Conservation (phyloP, 2,888 invertebrate genomes). For the Melolontha melolontha region DNA sequence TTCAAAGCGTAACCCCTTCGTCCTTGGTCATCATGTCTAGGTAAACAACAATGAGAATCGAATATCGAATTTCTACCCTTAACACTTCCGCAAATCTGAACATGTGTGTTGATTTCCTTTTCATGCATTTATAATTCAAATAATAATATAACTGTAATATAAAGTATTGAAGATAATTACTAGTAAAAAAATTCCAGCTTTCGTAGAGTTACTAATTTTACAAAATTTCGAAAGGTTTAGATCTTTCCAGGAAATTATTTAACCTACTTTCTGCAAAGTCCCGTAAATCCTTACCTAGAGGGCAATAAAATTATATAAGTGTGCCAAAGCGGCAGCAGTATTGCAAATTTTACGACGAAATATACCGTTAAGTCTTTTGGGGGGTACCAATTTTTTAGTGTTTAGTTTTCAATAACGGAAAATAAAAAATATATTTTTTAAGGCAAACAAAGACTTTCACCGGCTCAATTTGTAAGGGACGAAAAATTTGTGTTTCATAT, state of each 20-base stretch:
- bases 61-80: conserved; percentile 21
- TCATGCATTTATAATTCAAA: too few relatives aligned
- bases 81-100: conserved; percentile 33
- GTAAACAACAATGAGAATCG: conserved; percentile 32
- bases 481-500: too few relatives aligned
- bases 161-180: not conserved
- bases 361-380: conserved; percentile 17
- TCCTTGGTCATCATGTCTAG: conserved; percentile 29
- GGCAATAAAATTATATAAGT: conserved; percentile 27
- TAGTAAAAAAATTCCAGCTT: not conserved
- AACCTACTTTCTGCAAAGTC: conserved; percentile 25
- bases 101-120: conserved; percentile 16
- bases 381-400: not conserved
- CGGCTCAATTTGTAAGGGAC: not conserved
- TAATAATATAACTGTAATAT: too few relatives aligned
- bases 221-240: conserved; percentile 13
- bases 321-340: conserved; percentile 9
- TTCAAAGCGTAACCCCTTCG: conserved; percentile 26
- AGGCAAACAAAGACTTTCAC: not conserved
- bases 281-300: conserved; percentile 2
- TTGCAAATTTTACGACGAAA: conserved; percentile 23
- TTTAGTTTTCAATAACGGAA: conserved; percentile 1
- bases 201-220: not conserved
- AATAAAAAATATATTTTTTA: not conserved
- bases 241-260: conserved; percentile 21